Conservation (phyloP, 1,140 invertebrate genomes). For the Capitella teleta region DNA sequence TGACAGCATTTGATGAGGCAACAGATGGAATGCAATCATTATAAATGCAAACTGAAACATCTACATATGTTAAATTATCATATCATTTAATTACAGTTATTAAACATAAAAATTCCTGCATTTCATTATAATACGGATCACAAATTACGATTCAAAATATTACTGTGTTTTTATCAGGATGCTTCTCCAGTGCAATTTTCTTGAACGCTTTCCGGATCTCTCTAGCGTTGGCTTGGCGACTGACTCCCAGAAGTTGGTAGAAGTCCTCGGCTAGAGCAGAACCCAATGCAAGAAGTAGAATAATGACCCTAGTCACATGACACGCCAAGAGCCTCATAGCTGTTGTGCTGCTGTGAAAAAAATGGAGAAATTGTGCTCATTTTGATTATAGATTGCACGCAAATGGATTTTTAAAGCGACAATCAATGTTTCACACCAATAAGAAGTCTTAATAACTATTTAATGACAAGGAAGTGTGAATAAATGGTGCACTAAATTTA, state of each 20-base stretch:
- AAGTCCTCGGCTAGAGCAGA: conserved; percentile 37
- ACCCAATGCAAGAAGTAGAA: not conserved
- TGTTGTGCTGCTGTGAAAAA: too few species aligned
- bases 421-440: too few species aligned
- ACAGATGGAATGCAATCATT: not conserved
- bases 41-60: not conserved
- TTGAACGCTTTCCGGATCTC: conserved; percentile 74
- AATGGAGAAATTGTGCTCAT: too few species aligned
- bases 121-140: not conserved
- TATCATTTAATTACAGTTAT: not conserved
- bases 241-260: conserved; percentile 61
- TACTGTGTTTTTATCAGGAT: conserved; percentile 68
- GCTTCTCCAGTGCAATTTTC: conserved; percentile 61
- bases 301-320: too few species aligned
- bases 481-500: too few species aligned
- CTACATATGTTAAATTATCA: not conserved
- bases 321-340: too few species aligned
- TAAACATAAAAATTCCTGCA: not conserved
- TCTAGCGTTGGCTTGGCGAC: conserved; percentile 56
- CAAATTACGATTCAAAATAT: too few species aligned
- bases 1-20: too few species aligned
- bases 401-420: too few species aligned
- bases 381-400: too few species aligned
- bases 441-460: too few species aligned
- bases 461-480: too few species aligned